Evolutionary conservation across 2,113 vertebrate species (phyloP).

Genomic region (Ammodytes marinus): DNA sequence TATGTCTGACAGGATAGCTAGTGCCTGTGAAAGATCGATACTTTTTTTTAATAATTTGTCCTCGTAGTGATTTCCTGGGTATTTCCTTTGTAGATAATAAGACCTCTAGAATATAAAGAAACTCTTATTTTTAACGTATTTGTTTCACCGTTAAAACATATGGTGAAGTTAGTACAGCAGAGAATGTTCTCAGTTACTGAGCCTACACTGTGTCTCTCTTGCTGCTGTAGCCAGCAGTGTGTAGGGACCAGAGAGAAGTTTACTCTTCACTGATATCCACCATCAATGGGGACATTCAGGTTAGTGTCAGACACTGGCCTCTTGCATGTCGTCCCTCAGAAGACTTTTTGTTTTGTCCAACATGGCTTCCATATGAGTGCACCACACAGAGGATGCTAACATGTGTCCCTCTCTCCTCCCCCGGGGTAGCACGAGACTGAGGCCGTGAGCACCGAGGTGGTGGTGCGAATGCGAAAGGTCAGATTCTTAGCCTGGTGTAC

Average conservation of each 20-base stretch:
- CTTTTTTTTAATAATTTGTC: conserved; percentile 6
- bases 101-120: neutral
- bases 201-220: conserved; percentile 77
- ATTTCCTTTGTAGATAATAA: neutral
- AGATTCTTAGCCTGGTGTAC: conserved; percentile 76
- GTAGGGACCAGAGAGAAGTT: conserved; percentile 86
- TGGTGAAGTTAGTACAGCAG: conserved; percentile 21
- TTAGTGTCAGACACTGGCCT: conserved; percentile 83
- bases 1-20: neutral
- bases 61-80: neutral
- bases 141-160: neutral
- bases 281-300: conserved; percentile 90
- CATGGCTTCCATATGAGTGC: conserved; percentile 31
- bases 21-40: neutral
- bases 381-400: conserved; percentile 66
- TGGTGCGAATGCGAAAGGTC: conserved; percentile 96
- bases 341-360: conserved; percentile 17
- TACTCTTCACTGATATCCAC: conserved; percentile 83
- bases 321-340: conserved; percentile 36
- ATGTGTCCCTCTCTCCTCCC: conserved; percentile 69
- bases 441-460: conserved; percentile 87
- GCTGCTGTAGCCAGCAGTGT: conserved; percentile 88
- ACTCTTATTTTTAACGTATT: neutral
- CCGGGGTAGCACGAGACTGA: conserved; percentile 87
- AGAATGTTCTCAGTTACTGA: conserved; percentile 49